These are phyloP conservation scores for Hemicentrotus pulcherrimus DNA, from an alignment of 35 echinoderm and acorn worm species.

Conservation along the genomic window DNA sequence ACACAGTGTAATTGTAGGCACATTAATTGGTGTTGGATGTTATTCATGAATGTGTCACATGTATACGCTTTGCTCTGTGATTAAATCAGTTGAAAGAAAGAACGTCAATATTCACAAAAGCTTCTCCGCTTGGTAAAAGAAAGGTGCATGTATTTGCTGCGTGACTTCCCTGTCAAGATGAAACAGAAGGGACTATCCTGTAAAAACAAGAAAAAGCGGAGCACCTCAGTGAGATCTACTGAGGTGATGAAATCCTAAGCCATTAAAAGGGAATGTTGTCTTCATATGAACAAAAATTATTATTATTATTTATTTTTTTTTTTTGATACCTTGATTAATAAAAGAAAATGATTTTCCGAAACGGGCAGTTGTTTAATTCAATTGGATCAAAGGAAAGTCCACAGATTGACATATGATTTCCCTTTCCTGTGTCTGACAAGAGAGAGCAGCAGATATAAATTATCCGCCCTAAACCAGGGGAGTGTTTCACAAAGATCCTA, in stretches of 20 bases:
- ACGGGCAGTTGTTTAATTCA: conserved; percentile 14
- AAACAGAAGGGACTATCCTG: neutral
- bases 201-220: neutral
- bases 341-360: neutral
- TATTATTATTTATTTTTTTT: no score
- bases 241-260: neutral
- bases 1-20: no score
- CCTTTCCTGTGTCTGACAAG: conserved; percentile 20
- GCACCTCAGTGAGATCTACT: neutral
- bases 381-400: conserved; percentile 14
- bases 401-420: neutral
- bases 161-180: neutral
- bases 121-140: neutral
- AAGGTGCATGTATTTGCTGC: neutral
- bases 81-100: no score
- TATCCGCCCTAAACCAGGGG: no score
- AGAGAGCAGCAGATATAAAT: conserved; percentile 12
- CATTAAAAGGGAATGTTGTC: neutral
- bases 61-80: no score
- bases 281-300: no score
- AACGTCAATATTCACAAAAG: neutral
- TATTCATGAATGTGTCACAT: no score
- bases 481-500: no score
- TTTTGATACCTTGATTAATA: no score
- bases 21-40: no score